phyloP scores from a whole-genome alignment of 2,888 invertebrate species.

The Eupithecia abbreviata region DNA sequence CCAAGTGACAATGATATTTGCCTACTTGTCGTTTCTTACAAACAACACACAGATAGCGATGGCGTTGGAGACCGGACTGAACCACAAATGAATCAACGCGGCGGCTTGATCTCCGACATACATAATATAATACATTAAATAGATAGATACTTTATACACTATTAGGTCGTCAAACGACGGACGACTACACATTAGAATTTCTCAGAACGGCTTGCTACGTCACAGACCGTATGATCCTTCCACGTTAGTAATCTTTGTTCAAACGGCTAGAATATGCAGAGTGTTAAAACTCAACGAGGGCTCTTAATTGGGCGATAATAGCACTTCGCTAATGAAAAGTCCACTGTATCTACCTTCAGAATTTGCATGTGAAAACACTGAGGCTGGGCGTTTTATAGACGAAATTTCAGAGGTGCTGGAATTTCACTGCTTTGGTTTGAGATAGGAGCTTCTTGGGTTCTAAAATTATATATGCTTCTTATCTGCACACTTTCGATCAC shows the following conservation, averaged over 20 bases:
- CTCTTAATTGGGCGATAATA: constrained; percentile 41
- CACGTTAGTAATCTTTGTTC: neutral
- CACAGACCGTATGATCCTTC: neutral
- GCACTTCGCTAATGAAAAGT: constrained; percentile 42
- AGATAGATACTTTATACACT: too few relatives aligned
- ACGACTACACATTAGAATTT: neutral
- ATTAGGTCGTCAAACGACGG: too few relatives aligned
- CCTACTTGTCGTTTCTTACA: too few relatives aligned
- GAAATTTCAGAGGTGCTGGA: constrained; percentile 12
- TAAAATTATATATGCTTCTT: neutral
- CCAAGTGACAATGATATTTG: too few relatives aligned
- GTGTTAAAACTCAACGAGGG: constrained; percentile 32
- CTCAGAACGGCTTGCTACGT: neutral
- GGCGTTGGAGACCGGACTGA: too few relatives aligned
- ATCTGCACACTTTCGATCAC: neutral
- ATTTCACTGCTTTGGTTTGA: neutral
- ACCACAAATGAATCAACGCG: too few relatives aligned
- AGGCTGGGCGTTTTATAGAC: neutral
- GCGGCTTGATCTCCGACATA: too few relatives aligned
- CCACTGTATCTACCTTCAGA: constrained; percentile 39
- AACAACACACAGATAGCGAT: too few relatives aligned
- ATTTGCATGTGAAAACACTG: constrained; percentile 41
- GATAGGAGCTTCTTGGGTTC: neutral
- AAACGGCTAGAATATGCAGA: constrained; percentile 30
- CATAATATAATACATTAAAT: too few relatives aligned